These are phyloP conservation scores for Papilio polyxenes DNA, from an alignment of 1,140 invertebrate genomes.

Conservation along the genomic window DNA sequence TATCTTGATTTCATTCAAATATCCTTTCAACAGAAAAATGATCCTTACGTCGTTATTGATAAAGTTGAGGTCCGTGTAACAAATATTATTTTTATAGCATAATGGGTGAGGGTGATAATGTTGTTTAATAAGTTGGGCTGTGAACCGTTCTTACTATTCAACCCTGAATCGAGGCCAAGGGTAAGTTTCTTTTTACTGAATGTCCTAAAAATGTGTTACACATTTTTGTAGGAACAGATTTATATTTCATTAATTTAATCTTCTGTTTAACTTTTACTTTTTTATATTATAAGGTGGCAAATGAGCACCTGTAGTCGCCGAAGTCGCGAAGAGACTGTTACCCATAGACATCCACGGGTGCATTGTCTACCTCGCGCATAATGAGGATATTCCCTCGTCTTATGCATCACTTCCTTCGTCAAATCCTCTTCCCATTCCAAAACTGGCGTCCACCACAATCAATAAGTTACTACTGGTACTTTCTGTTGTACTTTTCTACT, in stretches of 20 bases:
- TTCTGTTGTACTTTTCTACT: too few relatives aligned
- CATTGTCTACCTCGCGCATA: too few relatives aligned
- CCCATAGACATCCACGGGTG: too few relatives aligned
- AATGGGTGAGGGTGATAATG: constrained; percentile 29
- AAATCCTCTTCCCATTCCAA: too few relatives aligned
- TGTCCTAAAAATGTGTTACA: not conserved
- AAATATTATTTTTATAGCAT: constrained; percentile 20
- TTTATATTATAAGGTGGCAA: too few relatives aligned
- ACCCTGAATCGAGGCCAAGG: constrained; percentile 29
- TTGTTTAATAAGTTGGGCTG: constrained; percentile 27
- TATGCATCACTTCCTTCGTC: too few relatives aligned
- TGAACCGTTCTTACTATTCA: constrained; percentile 29
- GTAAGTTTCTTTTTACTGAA: constrained; percentile 5
- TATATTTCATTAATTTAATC: not conserved
- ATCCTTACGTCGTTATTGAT: not conserved
- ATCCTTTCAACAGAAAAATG: not conserved
- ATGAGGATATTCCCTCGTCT: too few relatives aligned
- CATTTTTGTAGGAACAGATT: not conserved
- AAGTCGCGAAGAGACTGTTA: too few relatives aligned
- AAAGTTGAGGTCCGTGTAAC: not conserved
- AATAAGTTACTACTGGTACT: too few relatives aligned
- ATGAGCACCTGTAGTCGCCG: too few relatives aligned
- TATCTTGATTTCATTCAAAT: constrained; percentile 32
- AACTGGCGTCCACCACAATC: too few relatives aligned
- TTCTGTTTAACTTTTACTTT: not conserved